phyloP scores from a whole-genome alignment of 1,140 invertebrate species.

The Nasonia longicornis region DNA sequence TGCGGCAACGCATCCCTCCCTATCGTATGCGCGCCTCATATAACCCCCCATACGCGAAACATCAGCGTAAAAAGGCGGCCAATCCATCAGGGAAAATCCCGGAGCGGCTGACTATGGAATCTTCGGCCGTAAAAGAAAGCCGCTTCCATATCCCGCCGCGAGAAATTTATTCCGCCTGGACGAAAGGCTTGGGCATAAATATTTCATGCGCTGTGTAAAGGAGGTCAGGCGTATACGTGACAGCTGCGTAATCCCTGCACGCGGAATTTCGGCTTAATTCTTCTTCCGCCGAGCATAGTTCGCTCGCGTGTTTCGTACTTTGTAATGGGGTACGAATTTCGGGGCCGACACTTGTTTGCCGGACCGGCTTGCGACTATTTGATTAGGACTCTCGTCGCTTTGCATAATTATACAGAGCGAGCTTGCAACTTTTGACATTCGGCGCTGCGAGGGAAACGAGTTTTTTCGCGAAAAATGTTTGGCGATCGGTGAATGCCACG shows the following conservation, averaged over 20 bases:
- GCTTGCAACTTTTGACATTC: too few species aligned
- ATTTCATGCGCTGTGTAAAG: constrained; percentile 41
- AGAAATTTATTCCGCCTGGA: neutral
- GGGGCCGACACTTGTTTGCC: neutral
- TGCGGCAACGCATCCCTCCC: neutral
- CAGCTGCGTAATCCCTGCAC: neutral
- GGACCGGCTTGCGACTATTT: neutral
- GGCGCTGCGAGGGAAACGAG: too few species aligned
- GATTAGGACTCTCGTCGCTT: too few species aligned
- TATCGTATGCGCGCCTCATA: neutral
- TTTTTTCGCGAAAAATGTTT: too few species aligned
- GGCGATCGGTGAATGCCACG: too few species aligned
- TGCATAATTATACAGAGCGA: too few species aligned
- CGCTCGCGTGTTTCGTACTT: neutral
- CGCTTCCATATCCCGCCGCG: too few species aligned
- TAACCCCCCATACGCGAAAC: neutral
- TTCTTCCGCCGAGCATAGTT: neutral
- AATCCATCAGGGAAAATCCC: neutral
- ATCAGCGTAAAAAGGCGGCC: neutral
- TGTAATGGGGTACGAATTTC: neutral
- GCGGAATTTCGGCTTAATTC: constrained; percentile 4
- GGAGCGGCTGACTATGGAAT: neutral
- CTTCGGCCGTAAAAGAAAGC: too few species aligned
- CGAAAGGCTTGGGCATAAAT: constrained; percentile 43
- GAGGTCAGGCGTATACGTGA: neutral